phyloP scores from a whole-genome alignment of 1,140 invertebrate genomes.

The Camponotus floridanus region DNA sequence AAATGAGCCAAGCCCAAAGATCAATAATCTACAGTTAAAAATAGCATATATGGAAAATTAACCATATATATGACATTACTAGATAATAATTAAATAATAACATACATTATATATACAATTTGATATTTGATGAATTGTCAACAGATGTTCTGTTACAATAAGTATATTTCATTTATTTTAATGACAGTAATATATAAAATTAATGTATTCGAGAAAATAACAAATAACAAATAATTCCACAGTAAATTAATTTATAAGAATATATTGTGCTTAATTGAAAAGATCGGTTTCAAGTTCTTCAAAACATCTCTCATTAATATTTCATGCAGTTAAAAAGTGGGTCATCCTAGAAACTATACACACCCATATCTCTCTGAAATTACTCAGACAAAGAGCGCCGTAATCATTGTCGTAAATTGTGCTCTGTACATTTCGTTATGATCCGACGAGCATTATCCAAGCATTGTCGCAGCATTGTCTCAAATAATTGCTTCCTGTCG shows the following conservation, averaged over 20 bases:
- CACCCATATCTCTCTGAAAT: slow-evolving; percentile 9
- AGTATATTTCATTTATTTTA: neutral
- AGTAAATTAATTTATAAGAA: neutral
- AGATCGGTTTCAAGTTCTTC: neutral
- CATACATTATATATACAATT: no score
- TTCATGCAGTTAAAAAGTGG: neutral
- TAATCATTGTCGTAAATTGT: neutral
- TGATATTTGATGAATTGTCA: no score
- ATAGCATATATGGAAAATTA: slow-evolving; percentile 14
- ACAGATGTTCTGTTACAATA: no score
- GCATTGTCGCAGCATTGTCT: neutral
- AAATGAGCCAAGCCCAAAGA: slow-evolving; percentile 39
- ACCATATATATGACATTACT: slow-evolving; percentile 32
- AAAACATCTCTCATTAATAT: neutral
- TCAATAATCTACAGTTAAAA: slow-evolving; percentile 22
- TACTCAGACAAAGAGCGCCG: slow-evolving; percentile 1
- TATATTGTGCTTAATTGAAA: neutral
- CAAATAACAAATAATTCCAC: neutral
- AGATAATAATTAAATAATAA: neutral
- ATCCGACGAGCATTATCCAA: neutral
- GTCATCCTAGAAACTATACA: slow-evolving; percentile 2
- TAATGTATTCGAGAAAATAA: neutral
- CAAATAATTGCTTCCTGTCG: neutral
- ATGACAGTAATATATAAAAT: neutral
- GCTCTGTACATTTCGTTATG: neutral